A percentile compares a stretch with the other conserved stretches of the same genome.
Conservation (phyloP, 2,113 vertebrate species). For the Sminthopsis crassicaudata region DNA sequence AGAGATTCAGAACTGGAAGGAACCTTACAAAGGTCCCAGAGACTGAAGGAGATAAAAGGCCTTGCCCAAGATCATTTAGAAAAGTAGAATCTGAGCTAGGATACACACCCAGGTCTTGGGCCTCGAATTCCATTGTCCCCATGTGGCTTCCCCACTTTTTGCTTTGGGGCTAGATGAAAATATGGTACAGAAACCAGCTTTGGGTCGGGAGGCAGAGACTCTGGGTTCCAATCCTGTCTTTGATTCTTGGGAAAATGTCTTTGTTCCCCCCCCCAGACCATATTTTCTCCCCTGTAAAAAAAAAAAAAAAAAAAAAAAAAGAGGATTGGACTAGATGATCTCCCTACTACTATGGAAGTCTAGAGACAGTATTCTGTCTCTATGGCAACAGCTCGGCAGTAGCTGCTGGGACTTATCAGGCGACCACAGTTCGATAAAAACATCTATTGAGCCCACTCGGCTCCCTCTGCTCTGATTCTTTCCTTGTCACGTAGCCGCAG, state of each 20-base stretch:
- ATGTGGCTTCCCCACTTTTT: background rate
- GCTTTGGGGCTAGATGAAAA: background rate
- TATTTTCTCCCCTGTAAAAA: background rate
- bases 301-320: too few species aligned
- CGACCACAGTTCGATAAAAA: background rate
- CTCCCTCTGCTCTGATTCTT: background rate
- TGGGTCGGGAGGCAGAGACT: background rate
- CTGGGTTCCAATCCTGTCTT: background rate
- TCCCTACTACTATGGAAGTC: background rate
- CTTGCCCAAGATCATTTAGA: background rate
- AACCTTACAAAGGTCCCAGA: background rate
- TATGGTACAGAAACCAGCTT: background rate
- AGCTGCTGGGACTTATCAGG: background rate
- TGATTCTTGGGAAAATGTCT: background rate
- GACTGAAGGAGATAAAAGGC: background rate
- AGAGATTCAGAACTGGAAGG: background rate
- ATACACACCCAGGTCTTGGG: background rate
- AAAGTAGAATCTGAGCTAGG: background rate
- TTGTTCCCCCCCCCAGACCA: background rate
- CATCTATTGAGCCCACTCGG: background rate
- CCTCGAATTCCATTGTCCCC: background rate
- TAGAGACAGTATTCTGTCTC: background rate
- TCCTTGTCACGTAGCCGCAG: background rate
- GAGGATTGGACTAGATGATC: background rate
- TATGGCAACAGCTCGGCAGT: background rate